A percentile compares a stretch with the other conserved stretches of the same genome.
phyloP scores from a whole-genome alignment of 1,140 invertebrate species.

The Periplaneta americana region DNA sequence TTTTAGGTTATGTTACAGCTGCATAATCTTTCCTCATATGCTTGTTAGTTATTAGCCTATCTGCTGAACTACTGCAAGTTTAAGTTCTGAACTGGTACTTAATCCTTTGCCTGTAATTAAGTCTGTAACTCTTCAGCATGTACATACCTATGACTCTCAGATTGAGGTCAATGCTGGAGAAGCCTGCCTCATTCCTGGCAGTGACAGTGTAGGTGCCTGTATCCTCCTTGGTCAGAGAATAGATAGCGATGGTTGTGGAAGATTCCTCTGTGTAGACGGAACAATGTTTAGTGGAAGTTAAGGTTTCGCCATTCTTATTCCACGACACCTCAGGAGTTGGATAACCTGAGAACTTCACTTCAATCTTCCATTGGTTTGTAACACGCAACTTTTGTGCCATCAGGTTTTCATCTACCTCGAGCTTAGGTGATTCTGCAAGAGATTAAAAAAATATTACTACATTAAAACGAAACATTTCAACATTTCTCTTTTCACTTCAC shows the following conservation, averaged over 20 bases:
- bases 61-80: background rate
- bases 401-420: slow-evolving; percentile 53
- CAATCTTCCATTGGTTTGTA: slow-evolving; percentile 52
- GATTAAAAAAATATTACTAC: no score
- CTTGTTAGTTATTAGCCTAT: background rate
- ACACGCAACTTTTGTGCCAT: slow-evolving; percentile 53
- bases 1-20: no score
- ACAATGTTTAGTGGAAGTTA: slow-evolving; percentile 44
- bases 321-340: slow-evolving; percentile 60
- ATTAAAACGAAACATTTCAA: no score
- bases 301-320: slow-evolving; percentile 51
- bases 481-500: background rate
- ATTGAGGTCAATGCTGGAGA: slow-evolving; percentile 58
- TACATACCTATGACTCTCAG: slow-evolving; percentile 72
- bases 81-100: background rate
- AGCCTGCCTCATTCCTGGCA: slow-evolving; percentile 64
- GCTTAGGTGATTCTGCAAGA: slow-evolving; percentile 50
- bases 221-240: slow-evolving; percentile 51
- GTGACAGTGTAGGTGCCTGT: slow-evolving; percentile 58
- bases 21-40: background rate
- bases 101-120: background rate
- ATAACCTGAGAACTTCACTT: slow-evolving; percentile 55
- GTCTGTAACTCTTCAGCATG: no score
- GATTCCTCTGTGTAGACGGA: slow-evolving; percentile 51
- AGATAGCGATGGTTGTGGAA: slow-evolving; percentile 54